phyloP scores from a whole-genome alignment of 2,113 vertebrate species.

The Manacus vitellinus region DNA sequence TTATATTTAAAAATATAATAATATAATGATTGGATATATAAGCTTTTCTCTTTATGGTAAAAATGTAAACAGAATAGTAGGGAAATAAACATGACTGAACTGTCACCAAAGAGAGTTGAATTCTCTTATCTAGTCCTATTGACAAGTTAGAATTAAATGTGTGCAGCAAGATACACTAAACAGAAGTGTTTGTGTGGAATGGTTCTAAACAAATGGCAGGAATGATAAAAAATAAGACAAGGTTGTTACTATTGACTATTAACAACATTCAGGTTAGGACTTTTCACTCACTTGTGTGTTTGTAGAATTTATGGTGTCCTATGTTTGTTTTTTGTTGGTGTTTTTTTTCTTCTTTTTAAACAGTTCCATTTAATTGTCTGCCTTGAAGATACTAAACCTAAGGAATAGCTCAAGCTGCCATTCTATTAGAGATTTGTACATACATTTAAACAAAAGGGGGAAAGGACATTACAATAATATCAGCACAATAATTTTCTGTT shows the following conservation, averaged over 20 bases:
- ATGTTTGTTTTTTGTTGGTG: accelerated
- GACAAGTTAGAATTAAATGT: neutral
- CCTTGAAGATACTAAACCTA: neutral
- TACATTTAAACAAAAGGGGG: neutral
- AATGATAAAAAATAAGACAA: neutral
- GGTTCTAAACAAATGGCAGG: neutral
- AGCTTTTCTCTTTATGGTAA: neutral
- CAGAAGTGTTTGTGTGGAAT: neutral
- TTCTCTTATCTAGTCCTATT: neutral
- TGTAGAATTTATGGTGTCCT: neutral
- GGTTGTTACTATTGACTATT: neutral
- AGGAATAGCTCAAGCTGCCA: neutral
- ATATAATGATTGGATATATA: neutral
- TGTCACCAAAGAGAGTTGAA: neutral
- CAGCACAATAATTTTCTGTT: neutral
- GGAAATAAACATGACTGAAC: neutral
- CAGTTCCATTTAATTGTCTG: neutral
- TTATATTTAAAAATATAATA: neutral
- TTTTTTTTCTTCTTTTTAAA: neutral
- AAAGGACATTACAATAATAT: neutral
- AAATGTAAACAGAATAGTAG: neutral
- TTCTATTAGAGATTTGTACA: neutral
- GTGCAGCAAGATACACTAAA: neutral
- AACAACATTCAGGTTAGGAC: neutral
- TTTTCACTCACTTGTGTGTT: neutral